These are phyloP conservation scores for Ischnus inquisitorius DNA, from an alignment of 2,888 invertebrate genomes.

Conservation along the genomic window DNA sequence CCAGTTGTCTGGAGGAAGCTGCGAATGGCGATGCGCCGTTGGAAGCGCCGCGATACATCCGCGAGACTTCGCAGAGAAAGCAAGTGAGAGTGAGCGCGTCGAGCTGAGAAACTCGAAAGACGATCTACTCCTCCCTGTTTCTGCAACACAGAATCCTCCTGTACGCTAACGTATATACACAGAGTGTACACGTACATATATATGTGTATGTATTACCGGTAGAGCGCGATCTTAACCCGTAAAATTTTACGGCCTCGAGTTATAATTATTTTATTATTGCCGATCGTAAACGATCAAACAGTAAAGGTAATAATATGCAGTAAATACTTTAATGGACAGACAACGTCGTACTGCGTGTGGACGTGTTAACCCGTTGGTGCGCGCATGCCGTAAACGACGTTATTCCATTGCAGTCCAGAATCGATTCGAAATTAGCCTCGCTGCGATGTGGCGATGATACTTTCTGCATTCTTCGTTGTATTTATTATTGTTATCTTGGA, in stretches of 20 bases:
- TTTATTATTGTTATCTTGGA: not conserved
- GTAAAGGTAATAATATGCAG: constrained; percentile 82
- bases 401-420: constrained; percentile 17
- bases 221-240: constrained; percentile 73
- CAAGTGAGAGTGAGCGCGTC: constrained; percentile 45
- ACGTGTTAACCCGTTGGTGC: constrained; percentile 43
- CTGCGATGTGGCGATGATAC: not conserved
- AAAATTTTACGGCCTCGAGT: constrained; percentile 81
- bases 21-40: constrained; percentile 30
- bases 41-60: constrained; percentile 40
- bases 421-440: constrained; percentile 36
- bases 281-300: constrained; percentile 83
- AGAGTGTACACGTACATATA: constrained; percentile 18
- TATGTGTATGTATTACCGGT: constrained; percentile 17
- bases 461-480: constrained; percentile 2
- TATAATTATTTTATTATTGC: constrained; percentile 84
- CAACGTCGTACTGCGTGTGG: constrained; percentile 37
- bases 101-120: constrained; percentile 47
- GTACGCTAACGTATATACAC: constrained; percentile 55
- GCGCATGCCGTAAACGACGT: constrained; percentile 31
- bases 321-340: constrained; percentile 82
- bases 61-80: constrained; percentile 46
- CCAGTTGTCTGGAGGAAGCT: constrained; percentile 68
- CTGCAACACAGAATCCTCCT: constrained; percentile 49
- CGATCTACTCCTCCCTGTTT: constrained; percentile 37